Evolutionary conservation across 2,797 vertebrate genomes (phyloP).

Genomic region (Pipistrellus nathusii): DNA sequence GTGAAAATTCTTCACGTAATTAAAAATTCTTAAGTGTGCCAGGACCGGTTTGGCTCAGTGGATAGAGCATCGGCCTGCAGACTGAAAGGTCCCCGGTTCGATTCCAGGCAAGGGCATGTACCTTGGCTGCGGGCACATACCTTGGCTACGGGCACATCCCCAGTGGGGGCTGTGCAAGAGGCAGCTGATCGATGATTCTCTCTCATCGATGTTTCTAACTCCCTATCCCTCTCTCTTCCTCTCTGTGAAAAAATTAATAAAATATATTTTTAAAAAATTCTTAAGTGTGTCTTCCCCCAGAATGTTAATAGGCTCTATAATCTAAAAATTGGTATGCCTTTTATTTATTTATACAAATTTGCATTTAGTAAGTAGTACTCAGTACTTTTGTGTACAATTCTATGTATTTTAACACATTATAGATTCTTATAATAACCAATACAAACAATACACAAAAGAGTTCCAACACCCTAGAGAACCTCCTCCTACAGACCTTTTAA

Average conservation of each 20-base stretch:
- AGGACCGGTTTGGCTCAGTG: too few relatives aligned
- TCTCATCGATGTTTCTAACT: too few relatives aligned
- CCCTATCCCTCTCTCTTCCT: too few relatives aligned
- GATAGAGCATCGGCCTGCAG: too few relatives aligned
- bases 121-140: too few relatives aligned
- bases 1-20: neutral
- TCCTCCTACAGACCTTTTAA: neutral
- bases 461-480: neutral
- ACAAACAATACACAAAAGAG: neutral
- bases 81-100: too few relatives aligned
- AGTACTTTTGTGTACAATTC: neutral
- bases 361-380: neutral
- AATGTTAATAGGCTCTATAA: neutral
- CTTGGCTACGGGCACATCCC: too few relatives aligned
- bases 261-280: too few relatives aligned
- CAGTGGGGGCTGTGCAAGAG: too few relatives aligned
- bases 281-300: neutral
- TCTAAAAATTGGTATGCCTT: neutral
- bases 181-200: too few relatives aligned
- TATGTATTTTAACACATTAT: neutral
- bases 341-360: constrained; percentile 41
- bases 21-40: neutral
- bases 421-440: neutral
- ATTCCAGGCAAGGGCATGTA: too few relatives aligned
- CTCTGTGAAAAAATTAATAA: too few relatives aligned